Evolutionary conservation across 2,113 vertebrate species (phyloP).

Genomic region (Lichenostomus cassidix): DNA sequence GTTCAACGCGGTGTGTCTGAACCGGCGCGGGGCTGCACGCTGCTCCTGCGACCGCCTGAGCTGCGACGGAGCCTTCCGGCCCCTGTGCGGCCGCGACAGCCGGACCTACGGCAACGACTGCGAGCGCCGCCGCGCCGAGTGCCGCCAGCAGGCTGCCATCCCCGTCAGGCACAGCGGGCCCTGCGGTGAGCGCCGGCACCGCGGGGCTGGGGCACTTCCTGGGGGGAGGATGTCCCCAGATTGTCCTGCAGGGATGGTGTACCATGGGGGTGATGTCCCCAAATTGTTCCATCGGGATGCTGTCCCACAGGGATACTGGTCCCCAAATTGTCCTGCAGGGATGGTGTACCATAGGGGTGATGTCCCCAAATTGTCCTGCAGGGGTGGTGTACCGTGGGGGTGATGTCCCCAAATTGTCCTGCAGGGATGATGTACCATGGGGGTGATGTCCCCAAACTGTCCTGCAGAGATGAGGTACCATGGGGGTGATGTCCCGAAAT

Average conservation of each 20-base stretch:
- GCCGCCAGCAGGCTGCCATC: conserved; percentile 75
- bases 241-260: too few species aligned
- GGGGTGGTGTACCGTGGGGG: background rate
- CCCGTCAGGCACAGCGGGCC: conserved; percentile 82
- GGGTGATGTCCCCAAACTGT: background rate
- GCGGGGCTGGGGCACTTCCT: background rate
- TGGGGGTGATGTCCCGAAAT: accelerated
- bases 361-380: too few species aligned
- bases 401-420: background rate
- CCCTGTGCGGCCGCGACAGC: conserved; percentile 84
- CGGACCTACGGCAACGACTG: conserved; percentile 88
- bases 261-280: background rate
- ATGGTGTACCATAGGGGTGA: background rate
- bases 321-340: accelerated
- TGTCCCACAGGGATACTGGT: accelerated
- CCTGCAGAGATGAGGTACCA: too few species aligned
- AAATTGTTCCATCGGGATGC: accelerated
- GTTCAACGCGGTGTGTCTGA: conserved; percentile 85
- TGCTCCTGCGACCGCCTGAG: conserved; percentile 91
- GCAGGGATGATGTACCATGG: too few species aligned
- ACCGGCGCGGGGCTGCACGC: conserved; percentile 76
- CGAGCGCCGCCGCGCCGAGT: conserved; percentile 83
- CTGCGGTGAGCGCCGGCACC: conserved; percentile 55
- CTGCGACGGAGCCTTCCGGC: conserved; percentile 87
- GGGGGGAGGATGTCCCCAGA: accelerated